Evolutionary conservation across 2,113 vertebrate genomes (phyloP).

Genomic region (Diadophis punctatus): DNA sequence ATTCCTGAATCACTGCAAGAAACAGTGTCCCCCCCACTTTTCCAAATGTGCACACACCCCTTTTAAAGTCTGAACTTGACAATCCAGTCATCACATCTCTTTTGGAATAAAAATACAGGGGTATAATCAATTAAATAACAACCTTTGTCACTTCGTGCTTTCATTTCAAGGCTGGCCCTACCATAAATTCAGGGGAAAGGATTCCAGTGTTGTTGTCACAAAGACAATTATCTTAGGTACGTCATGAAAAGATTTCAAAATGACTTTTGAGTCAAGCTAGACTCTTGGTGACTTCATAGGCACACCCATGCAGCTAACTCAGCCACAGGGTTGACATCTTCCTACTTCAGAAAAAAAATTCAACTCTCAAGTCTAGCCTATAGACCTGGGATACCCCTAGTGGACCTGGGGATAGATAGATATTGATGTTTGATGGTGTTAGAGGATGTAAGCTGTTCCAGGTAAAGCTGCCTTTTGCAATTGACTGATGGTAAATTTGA

Average conservation of each 20-base stretch:
- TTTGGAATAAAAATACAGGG: neutral
- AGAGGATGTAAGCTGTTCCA: no score
- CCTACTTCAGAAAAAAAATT: neutral
- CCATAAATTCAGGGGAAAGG: neutral
- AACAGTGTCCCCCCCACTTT: neutral
- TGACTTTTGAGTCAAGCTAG: neutral
- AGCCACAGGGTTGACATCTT: neutral
- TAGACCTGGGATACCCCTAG: neutral
- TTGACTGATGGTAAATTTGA: no score
- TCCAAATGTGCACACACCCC: neutral
- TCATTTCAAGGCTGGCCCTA: neutral
- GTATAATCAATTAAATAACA: neutral
- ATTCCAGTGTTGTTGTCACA: constrained; percentile 6
- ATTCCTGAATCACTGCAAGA: neutral
- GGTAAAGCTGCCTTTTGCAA: no score
- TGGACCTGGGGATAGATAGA: neutral
- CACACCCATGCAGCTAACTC: neutral
- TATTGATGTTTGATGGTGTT: no score
- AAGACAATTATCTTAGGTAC: neutral
- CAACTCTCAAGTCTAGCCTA: neutral
- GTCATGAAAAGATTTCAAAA: neutral
- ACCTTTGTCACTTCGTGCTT: neutral
- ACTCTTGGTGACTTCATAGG: neutral
- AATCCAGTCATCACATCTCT: neutral
- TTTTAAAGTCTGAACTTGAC: neutral